Conservation (phyloP, 2,113 vertebrate genomes). For the Ochotona curzoniae region DNA sequence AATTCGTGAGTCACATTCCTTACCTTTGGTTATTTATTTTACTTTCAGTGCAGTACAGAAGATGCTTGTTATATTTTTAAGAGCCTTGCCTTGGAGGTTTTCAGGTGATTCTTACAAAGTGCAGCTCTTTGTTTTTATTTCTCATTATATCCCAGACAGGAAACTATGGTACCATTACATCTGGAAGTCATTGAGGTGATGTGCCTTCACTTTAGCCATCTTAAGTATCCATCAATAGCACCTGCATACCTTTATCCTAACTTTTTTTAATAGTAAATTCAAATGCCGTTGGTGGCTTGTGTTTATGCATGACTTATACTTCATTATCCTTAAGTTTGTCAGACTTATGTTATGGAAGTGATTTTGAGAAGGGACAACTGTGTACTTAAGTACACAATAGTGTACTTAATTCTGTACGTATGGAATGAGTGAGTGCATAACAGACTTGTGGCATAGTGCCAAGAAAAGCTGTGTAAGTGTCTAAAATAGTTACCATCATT, state of each 20-base stretch:
- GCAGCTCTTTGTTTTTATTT: background rate
- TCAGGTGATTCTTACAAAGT: background rate
- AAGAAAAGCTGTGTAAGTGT: background rate
- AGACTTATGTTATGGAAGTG: background rate
- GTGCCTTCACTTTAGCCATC: background rate
- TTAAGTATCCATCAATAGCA: background rate
- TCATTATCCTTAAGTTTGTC: background rate
- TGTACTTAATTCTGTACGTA: background rate
- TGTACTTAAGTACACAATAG: no score
- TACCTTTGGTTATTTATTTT: background rate
- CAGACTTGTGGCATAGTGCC: background rate
- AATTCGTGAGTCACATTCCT: background rate
- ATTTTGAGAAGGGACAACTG: conserved; percentile 1
- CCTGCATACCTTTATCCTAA: background rate
- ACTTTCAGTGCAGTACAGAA: background rate
- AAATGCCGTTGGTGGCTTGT: background rate
- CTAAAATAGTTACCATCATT: no score
- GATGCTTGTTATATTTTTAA: background rate
- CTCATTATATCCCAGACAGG: background rate
- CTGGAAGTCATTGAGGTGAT: background rate
- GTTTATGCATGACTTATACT: background rate
- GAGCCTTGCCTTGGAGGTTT: background rate
- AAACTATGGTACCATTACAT: background rate
- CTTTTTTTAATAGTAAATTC: background rate
- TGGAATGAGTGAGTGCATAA: no score